Evolutionary conservation across 2,888 invertebrate genomes (phyloP).

Genomic region (Lamellibrachia satsuma): DNA sequence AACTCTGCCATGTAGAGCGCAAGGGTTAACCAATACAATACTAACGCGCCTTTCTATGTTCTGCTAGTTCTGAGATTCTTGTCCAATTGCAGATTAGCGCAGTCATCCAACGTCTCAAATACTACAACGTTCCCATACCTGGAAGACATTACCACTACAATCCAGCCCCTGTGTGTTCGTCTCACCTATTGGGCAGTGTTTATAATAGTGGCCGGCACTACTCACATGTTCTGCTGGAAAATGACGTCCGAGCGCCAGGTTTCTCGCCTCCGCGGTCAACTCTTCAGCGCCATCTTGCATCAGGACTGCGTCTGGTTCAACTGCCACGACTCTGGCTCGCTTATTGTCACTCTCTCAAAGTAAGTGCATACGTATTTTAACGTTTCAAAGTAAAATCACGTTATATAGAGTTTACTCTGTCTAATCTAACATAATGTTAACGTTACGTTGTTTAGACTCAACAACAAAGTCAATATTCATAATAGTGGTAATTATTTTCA

Average conservation of each 20-base stretch:
- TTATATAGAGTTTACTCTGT: background rate
- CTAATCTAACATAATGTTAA: background rate
- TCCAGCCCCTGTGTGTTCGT: conserved; percentile 1
- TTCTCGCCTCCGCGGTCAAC: background rate
- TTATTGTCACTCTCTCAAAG: conserved; percentile 21
- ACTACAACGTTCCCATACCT: background rate
- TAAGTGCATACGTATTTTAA: background rate
- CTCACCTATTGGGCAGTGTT: conserved; percentile 23
- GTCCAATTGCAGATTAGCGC: background rate
- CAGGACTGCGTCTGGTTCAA: conserved; percentile 25
- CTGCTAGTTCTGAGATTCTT: background rate
- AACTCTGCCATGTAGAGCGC: too few relatives aligned
- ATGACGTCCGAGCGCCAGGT: conserved; percentile 22
- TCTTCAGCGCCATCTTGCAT: conserved; percentile 22
- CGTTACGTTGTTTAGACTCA: too few relatives aligned
- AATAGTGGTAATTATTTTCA: too few relatives aligned
- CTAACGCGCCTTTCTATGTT: too few relatives aligned
- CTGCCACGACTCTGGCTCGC: conserved; percentile 19
- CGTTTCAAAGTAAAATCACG: background rate
- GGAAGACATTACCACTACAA: background rate
- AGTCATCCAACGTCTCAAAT: background rate
- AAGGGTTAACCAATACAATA: too few relatives aligned
- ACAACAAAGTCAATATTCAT: too few relatives aligned
- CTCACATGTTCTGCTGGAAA: conserved; percentile 24
- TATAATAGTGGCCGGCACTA: conserved; percentile 21